Evolutionary conservation across 2,113 vertebrate species (phyloP).

Genomic region (Cichladusa arquata): DNA sequence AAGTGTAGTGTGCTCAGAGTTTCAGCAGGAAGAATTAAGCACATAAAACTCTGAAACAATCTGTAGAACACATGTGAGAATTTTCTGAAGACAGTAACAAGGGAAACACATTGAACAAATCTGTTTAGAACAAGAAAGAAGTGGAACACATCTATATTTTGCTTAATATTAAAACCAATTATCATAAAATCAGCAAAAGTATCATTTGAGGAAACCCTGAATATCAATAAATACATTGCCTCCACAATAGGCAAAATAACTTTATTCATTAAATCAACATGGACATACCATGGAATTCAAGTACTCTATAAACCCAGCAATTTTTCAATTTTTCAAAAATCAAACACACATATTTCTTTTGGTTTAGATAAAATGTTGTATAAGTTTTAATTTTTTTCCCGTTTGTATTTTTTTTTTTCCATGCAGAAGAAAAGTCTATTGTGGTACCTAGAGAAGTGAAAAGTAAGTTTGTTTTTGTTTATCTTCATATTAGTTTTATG

Average conservation of each 20-base stretch:
- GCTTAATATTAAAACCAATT: neutral
- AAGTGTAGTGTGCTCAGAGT: neutral
- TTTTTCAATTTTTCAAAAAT: neutral
- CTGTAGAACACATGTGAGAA: neutral
- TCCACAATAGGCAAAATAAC: neutral
- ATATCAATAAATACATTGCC: neutral
- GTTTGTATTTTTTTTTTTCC: slow-evolving; percentile 31
- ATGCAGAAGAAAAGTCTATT: slow-evolving; percentile 54
- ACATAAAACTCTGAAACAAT: neutral
- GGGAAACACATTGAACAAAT: neutral
- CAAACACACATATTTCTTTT: neutral
- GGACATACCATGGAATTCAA: neutral
- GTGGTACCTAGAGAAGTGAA: slow-evolving; percentile 30
- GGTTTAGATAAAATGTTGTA: neutral
- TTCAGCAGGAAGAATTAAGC: neutral
- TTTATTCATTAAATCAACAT: neutral
- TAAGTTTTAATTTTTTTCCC: slow-evolving; percentile 5
- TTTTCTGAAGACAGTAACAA: neutral
- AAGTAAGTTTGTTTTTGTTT: slow-evolving; percentile 45
- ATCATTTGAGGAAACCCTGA: neutral
- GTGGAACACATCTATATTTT: neutral
- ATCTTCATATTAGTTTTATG: slow-evolving; percentile 46
- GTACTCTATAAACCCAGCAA: neutral
- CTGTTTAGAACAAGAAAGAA: neutral
- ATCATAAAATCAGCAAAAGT: neutral